Base-by-base conservation (phyloP, 1,140 invertebrate genomes). In the Stratiolaelaps scimitus region DNA sequence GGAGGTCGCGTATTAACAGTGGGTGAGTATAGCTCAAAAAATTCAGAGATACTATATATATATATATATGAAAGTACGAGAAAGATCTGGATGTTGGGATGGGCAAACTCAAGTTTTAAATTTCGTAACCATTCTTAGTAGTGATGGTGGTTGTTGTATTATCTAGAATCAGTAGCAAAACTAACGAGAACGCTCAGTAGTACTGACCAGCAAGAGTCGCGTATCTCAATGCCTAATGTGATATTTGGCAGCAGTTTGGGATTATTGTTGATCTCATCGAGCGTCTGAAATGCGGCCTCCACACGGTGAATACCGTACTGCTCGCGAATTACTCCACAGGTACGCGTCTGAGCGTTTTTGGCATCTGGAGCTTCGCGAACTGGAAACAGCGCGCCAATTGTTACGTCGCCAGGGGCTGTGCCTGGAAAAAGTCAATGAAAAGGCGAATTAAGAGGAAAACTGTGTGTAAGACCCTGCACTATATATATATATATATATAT, bases 221-320 rank as follows among this genome's bases (percentile, higher is more conserved):
- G 75, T 44, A 87, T 86, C 72, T 87, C 85, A 65, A 86, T 81
- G 7, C 86, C 86, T 15, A 89, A 75, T 2, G 78, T 83, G 48
- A 88, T 78, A 68, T 80, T 79, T 1, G 81, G 76, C 65, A 83
- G 70, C 66, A 81, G 74, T 6, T 69, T 69, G 2, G 68, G 46
- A 69, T 78, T 71, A 34, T 67, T 68, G 73, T 83, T 83, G 64
- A 82, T 80, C 65, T 77, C 71, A 67, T 82, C 79, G n/a, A 84
- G 74, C 0, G 80, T 78, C 66, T 76, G 69, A 64, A 82, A 75
- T 64, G 85, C 83, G 1, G 82, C 83, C 76, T 88, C 86, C 0
- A 85, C 80, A 43, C 86, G 74, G 73, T 89, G 86, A 19, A 89
- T 86, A 1, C 86, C 86, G 72, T 89, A 88, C 68, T 84, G 78